Evolutionary conservation across 2,113 vertebrate genomes (phyloP), one percentile per base, ranked within the genome.

Genomic region (Axis porcinus): DNA sequence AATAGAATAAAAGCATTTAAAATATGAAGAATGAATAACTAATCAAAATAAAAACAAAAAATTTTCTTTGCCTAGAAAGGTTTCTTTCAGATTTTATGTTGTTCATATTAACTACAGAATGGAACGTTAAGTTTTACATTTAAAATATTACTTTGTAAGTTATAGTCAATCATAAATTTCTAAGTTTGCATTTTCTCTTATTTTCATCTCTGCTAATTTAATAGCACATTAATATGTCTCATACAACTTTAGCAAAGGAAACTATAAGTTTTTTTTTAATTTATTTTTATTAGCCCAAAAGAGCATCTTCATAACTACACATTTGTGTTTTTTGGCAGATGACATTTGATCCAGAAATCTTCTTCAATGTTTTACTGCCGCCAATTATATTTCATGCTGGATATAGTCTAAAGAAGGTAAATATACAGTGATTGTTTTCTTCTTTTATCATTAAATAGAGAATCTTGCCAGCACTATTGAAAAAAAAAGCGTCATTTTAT

Each of bases 311-410:
- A 76, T 97, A 91, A 98, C 12, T 89, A 5, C 15, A 52, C 28
- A 81, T 98, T 97, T 98, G 57, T 98, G 55, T 99, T 98, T 97
- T 98, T 98, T 99, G 98, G 82, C 98, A 99, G 99, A 99, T 99
- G 98, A 99, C 99, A n/a, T 99, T 99, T 98, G 99, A 99, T 98
- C 99, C 99, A 90, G 99, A 99, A 96, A 99, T 99, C 96, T 99
- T 99, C 98, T 99, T 99, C 99, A 99, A 99, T 95, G 99, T 99
- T 97, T 98, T 99, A 97, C 98, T 99, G 97, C 99, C 99, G 13
- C 98, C 99, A 36, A 99, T 99, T 97, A 99, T 99, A 98, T 99
- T 99, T 98, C 99, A 99, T 82, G 99, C 99, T 95, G 99, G 99
- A 95, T 99, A 99, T 84, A 99, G 99, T 98, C 98, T 99, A 95